Conservation (phyloP, 2,888 invertebrate genomes). For the Netelia fuscicornis region DNA sequence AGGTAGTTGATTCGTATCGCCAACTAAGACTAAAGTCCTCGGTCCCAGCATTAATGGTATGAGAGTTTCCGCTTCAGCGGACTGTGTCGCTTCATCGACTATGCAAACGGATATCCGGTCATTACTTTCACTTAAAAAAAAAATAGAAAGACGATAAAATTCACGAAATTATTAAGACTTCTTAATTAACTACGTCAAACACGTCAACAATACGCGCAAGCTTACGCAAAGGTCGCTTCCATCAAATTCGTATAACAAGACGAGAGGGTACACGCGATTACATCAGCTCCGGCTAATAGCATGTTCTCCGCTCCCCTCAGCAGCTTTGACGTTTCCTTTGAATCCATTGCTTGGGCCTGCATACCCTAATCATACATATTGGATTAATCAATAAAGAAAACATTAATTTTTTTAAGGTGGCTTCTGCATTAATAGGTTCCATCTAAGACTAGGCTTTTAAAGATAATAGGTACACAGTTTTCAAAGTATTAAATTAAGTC, state of each 20-base stretch:
- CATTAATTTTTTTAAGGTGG: neutral
- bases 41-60: conserved; percentile 92
- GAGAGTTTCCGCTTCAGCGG: conserved; percentile 92
- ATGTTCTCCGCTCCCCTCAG: conserved; percentile 77
- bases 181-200: neutral
- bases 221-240: conserved; percentile 80
- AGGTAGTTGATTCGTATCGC: conserved; percentile 94
- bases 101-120: conserved; percentile 86
- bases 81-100: conserved; percentile 95
- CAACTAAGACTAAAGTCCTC: conserved; percentile 92
- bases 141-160: conserved; percentile 36
- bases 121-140: conserved; percentile 65
- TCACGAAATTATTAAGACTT: neutral
- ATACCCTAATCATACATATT: conserved; percentile 2
- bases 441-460: no score
- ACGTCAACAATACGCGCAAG: neutral
- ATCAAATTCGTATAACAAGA: conserved; percentile 84
- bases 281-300: conserved; percentile 87
- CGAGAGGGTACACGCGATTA: conserved; percentile 90
- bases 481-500: no score
- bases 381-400: neutral
- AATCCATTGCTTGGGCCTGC: conserved; percentile 54
- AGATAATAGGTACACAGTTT: no score
- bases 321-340: conserved; percentile 71
- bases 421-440: no score